Base-by-base conservation (phyloP, 2,888 invertebrate species). In the Eupithecia dodoneata region DNA sequence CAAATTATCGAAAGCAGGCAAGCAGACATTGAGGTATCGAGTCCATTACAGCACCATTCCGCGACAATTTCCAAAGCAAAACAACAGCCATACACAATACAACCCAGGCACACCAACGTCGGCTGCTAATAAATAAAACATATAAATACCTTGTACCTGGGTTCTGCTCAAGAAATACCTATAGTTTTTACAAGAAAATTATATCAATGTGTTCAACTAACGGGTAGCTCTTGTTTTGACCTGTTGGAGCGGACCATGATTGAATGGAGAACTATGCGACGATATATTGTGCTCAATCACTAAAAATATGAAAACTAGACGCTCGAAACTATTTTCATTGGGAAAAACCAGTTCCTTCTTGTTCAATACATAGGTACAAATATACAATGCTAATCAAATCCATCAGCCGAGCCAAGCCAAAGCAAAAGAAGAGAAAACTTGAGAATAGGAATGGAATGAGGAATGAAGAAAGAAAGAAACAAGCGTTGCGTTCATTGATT, bases 121-220 rank as follows among this genome's bases (percentile, higher is more conserved):
- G 63, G 63, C 7, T 9, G 59, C 9, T 10, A 9, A 10, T 59
- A 59, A 18, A 18, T 18, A 59, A 18, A 30, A 30, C 30, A 30
- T 47, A 45, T 4, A 52, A 52, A 52, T 59, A 30, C 30, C 30
- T 30, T 30, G n/a, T 59, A 59, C 59, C 59, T 63, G 10, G 30
- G 10, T 63, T 66, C 47, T 70, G 47, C 70, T 70, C 18, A 70
- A 70, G 47, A 12, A 70, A 59, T 55, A 55, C 30, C 63, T 63
- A 59, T 0, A 63, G 10, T 30, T 30, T 30, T 10, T 30, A 63
- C 30, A 18, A 63, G 30, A 30, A 63, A 30, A 47, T 13, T n/a
- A 13, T 18, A 45, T 45, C n/a, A 18, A 30, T 59, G 42, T 69
- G 44, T 42, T 70, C 47, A 70, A 70, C 70, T 70, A 70, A 70